Conservation (phyloP, 1,140 invertebrate genomes). For the Chymomyza costata region DNA sequence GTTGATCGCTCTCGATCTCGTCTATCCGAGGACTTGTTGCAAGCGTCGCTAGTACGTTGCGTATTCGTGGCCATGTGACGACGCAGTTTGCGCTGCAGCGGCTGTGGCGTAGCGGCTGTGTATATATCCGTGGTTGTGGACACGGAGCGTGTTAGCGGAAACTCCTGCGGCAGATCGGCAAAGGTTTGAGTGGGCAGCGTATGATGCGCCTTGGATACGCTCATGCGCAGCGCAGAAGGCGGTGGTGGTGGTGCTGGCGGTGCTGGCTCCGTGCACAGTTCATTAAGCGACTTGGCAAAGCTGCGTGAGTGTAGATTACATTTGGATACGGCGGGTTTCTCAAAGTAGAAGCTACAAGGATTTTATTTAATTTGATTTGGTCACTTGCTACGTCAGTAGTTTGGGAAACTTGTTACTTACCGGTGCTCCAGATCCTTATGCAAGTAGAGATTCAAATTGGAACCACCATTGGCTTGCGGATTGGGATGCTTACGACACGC, state of each 20-base stretch:
- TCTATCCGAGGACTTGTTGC: constrained; percentile 7
- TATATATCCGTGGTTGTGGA: constrained; percentile 72
- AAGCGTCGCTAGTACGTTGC: constrained; percentile 6
- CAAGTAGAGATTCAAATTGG: constrained; percentile 46
- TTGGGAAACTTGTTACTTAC: constrained; percentile 26
- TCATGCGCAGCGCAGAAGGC: constrained; percentile 14
- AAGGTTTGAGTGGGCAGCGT: constrained; percentile 23
- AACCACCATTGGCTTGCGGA: constrained; percentile 10
- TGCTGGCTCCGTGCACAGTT: constrained; percentile 54
- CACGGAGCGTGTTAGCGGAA: constrained; percentile 68
- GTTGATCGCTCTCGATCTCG: background rate
- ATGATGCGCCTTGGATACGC: constrained; percentile 11
- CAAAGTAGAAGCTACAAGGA: constrained; percentile 59
- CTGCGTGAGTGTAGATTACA: constrained; percentile 67
- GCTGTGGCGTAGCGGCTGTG: constrained; percentile 5
- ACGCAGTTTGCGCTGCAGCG: background rate
- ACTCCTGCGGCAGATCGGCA: constrained; percentile 64
- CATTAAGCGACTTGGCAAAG: constrained; percentile 70
- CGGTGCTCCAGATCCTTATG: constrained; percentile 52
- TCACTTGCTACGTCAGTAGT: too few species aligned
- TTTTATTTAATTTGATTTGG: background rate
- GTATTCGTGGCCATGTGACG: constrained; percentile 58
- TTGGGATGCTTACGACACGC: constrained; percentile 54
- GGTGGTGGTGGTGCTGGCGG: constrained; percentile 13
- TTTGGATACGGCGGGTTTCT: constrained; percentile 60